These are phyloP conservation scores for Cordilura impudica DNA, from an alignment of 2,888 invertebrate species.

Conservation along the genomic window DNA sequence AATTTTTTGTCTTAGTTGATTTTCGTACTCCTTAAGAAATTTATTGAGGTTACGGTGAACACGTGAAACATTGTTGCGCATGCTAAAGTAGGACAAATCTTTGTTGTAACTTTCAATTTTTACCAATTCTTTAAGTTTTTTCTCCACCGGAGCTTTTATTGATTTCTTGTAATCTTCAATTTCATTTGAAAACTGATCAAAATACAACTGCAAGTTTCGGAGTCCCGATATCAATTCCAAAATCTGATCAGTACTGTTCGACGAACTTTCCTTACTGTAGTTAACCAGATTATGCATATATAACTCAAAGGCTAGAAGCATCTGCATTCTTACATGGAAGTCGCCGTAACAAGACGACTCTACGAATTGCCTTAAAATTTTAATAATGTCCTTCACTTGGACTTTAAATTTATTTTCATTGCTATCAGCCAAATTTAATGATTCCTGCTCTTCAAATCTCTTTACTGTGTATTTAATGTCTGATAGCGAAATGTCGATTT, in stretches of 20 bases:
- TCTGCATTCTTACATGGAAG: conserved; percentile 86
- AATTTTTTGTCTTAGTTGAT: conserved; percentile 77
- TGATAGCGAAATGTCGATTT: conserved; percentile 67
- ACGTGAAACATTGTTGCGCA: conserved; percentile 92
- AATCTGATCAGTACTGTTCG: not conserved
- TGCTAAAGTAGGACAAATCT: conserved; percentile 95
- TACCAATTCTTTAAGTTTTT: conserved; percentile 93
- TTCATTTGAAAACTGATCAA: conserved; percentile 85
- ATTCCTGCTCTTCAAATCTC: conserved; percentile 70
- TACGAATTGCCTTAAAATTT: conserved; percentile 88
- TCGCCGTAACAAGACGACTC: conserved; percentile 91
- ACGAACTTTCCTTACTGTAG: conserved; percentile 61
- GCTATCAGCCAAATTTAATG: conserved; percentile 63
- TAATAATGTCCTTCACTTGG: conserved; percentile 73
- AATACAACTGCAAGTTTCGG: conserved; percentile 91
- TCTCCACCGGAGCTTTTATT: conserved; percentile 90
- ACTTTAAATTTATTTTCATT: conserved; percentile 67
- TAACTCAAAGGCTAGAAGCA: conserved; percentile 89
- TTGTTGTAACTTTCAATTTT: conserved; percentile 97
- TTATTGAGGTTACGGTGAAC: conserved; percentile 93
- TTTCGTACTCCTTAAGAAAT: conserved; percentile 90
- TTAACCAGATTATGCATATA: conserved; percentile 82
- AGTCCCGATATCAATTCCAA: conserved; percentile 81
- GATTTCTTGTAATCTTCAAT: conserved; percentile 83
- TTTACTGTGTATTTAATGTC: conserved; percentile 70